Evolutionary conservation across 1,140 invertebrate genomes (phyloP), one percentile per base, ranked within the genome.

Genomic region (Trachymyrmex cornetzi): DNA sequence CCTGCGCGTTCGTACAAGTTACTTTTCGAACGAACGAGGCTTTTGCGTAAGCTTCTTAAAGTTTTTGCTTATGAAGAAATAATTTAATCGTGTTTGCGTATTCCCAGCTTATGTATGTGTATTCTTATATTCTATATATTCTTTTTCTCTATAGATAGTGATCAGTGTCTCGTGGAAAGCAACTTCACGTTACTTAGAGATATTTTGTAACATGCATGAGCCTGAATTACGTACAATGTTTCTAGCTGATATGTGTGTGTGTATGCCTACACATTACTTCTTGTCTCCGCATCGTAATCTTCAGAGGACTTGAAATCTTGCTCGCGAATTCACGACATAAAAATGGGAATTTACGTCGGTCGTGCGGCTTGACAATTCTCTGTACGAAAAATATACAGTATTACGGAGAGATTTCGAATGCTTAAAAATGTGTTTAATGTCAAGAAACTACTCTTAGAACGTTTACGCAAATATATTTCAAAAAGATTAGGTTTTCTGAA

Each of bases 131-230:
- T 24, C 19, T 44, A 57, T 67, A 5, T 75, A 48, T 55, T 69
- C 24, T 16, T 24, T 9, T 34, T 44, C 59, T 61, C 24, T 34
- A 1, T 55, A 24, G 34, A 55, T 55, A n/a, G 67, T 30, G 16
- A 75, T 81, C 27, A n/a, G 24, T 75, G 44, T 64, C 9, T 16
- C 55, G 81, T 57, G 19, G 59, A 64, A 55, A 79, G n/a, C 59
- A 50, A 57, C 55, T 67, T 57, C 6, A 57, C 48, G 1, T 61
- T 55, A 57, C 16, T 88, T 75, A 34, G 7, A 55, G 27, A 53
- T 16, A 74, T 74, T 84, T 44, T 61, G 7, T 66, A 66, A 53
- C 19, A 38, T 77, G 88, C 88, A 89, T 82, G 84, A 24, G 71
- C 71, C 64, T 87, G 34, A 59, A 61, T 81, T 75, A 55, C 27